A percentile compares a stretch with the other conserved stretches of the same genome.
Evolutionary conservation across 2,113 vertebrate genomes (phyloP).

Genomic region (Austrofundulus limnaeus): DNA sequence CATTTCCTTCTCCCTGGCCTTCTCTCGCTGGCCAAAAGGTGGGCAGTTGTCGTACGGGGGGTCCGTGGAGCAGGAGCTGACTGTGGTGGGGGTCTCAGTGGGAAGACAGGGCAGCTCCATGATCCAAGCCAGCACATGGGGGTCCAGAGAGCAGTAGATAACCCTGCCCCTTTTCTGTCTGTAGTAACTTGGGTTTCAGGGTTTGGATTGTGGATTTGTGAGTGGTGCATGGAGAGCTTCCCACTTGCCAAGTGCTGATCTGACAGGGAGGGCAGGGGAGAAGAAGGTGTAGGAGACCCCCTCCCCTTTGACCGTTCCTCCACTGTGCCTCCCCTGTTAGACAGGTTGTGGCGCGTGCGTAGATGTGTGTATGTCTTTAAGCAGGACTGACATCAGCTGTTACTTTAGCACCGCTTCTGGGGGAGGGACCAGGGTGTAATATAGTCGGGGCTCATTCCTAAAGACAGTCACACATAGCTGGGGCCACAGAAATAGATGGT

Average conservation of each 20-base stretch:
- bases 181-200: slow-evolving; percentile 43
- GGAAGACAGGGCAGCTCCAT: slow-evolving; percentile 69
- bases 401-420: slow-evolving; percentile 69
- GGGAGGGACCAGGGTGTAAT: slow-evolving; percentile 70
- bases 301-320: slow-evolving; percentile 42
- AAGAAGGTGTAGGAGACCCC: slow-evolving; percentile 38
- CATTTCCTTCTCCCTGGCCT: slow-evolving; percentile 54
- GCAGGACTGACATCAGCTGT: slow-evolving; percentile 71
- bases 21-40: slow-evolving; percentile 52
- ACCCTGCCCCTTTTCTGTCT: slow-evolving; percentile 48
- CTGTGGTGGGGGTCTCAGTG: slow-evolving; percentile 60
- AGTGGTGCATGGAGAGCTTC: slow-evolving; percentile 8
- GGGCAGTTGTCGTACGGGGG: slow-evolving; percentile 61
- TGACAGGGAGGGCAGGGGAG: background rate
- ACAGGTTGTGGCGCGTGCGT: slow-evolving; percentile 49
- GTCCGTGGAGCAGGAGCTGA: slow-evolving; percentile 66
- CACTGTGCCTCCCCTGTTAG: slow-evolving; percentile 43
- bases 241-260: background rate
- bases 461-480: slow-evolving; percentile 74
- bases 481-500: slow-evolving; percentile 75
- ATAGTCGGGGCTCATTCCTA: slow-evolving; percentile 64
- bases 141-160: slow-evolving; percentile 43
- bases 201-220: slow-evolving; percentile 42
- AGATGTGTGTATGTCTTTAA: slow-evolving; percentile 61
- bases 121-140: slow-evolving; percentile 48